Conservation (phyloP, 2,113 vertebrate genomes). For the Xyrauchen texanus region DNA sequence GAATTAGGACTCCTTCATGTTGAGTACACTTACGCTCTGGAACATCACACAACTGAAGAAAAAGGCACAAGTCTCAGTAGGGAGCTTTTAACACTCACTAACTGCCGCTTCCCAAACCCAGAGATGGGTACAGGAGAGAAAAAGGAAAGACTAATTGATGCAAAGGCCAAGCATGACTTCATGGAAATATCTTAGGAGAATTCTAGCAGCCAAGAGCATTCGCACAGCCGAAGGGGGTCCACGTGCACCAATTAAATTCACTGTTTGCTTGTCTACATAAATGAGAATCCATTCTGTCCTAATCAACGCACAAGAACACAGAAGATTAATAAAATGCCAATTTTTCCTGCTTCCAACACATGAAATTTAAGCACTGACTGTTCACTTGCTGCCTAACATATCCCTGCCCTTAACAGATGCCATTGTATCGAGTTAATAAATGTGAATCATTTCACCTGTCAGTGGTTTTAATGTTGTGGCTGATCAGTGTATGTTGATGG, state of each 20-base stretch:
- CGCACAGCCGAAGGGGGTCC: conserved; percentile 50
- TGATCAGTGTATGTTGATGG: no score
- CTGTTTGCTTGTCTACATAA: conserved; percentile 4
- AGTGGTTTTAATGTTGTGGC: no score
- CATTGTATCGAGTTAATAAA: no score
- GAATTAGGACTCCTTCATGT: no score
- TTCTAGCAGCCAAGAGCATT: conserved; percentile 35
- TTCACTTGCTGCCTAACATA: no score
- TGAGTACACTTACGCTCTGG: no score
- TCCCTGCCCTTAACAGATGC: no score
- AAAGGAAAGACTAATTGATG: conserved; percentile 24
- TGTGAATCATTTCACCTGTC: no score
- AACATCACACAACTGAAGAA: background rate
- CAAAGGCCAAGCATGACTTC: conserved; percentile 54
- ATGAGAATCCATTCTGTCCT: no score
- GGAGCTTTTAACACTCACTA: conserved; percentile 35
- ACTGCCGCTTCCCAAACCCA: conserved; percentile 27
- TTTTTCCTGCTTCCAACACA: no score
- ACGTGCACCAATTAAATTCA: conserved; percentile 37
- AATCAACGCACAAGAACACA: background rate
- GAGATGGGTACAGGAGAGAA: no score
- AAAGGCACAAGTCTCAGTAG: conserved; percentile 2
- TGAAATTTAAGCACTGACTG: no score
- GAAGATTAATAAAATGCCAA: background rate
- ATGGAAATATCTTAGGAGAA: conserved; percentile 50